Evolutionary conservation across 2,113 vertebrate genomes (phyloP), one percentile per base, ranked within the genome.

Genomic region (Tyrannus savana): DNA sequence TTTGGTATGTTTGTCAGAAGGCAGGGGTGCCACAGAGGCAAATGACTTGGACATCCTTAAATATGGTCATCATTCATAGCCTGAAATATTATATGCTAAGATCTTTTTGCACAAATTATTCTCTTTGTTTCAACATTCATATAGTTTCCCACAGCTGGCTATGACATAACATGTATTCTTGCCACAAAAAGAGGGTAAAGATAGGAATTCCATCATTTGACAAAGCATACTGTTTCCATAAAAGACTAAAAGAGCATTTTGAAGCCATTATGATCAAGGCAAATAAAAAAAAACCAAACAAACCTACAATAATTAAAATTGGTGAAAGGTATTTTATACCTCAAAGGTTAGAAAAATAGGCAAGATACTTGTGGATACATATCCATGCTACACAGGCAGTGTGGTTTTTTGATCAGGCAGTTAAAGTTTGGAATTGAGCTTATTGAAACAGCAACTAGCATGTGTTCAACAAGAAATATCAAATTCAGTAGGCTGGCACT

Each of bases 301-400:
- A 37, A 37, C 37, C 11, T 9, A 11, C 42, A 77, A 17, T 6
- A 44, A 49, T 3, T 63, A 35, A 72, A 69, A 47, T 1, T 18
- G 9, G 7, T 73, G 8, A 52, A 85, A 19, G 13, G 13, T 53
- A 41, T 31, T 42, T 77, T n/a, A 39, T 4, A 63, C 23, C 8
- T 55, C 3, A 2, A 13, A 74, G 37, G 12, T 44, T 49, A 84
- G n/a, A 25, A 78, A 85, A 74, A 17, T 0, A 69, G 11, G 3
- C 8, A 63, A 82, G 15, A 33, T 33, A 53, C 19, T 42, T 80
- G 22, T 62, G 14, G 24, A 24, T 44, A 39, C 2, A 9, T 4
- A 25, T 23, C 30, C 22, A 19, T 39, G 18, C 7, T 53, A 52
- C 14, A 68, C 6, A 55, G 0, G 1, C 0, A 30, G 15, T 4